Conservation (phyloP, 2,888 invertebrate genomes). For the Synanthedon tipuliformis region DNA sequence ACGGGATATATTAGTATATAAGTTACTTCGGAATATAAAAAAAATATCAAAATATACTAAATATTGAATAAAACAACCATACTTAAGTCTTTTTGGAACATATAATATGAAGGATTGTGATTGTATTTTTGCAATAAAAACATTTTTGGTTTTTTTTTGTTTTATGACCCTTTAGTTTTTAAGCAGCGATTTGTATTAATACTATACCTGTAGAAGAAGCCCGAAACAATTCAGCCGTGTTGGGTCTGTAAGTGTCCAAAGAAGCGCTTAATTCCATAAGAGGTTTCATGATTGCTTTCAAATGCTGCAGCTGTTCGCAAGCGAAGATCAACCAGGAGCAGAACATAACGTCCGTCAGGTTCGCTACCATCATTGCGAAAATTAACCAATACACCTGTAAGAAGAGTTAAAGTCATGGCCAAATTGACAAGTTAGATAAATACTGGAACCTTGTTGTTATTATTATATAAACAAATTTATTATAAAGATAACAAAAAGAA, state of each 20-base stretch:
- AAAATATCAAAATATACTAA: no score
- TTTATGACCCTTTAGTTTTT: no score
- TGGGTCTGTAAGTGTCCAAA: conserved; percentile 79
- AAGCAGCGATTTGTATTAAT: no score
- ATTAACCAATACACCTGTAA: conserved; percentile 74
- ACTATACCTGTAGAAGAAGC: conserved; percentile 65
- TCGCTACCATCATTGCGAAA: conserved; percentile 72
- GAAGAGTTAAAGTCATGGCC: background rate
- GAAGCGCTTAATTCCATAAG: conserved; percentile 88
- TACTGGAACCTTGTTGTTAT: background rate
- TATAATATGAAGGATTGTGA: no score
- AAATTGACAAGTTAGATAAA: background rate
- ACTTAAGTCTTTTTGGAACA: no score
- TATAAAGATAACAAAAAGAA: no score
- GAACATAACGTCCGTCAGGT: conserved; percentile 80
- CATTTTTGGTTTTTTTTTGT: no score
- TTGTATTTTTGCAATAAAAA: no score
- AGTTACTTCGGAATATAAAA: no score
- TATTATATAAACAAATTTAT: no score
- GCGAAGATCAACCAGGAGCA: conserved; percentile 88
- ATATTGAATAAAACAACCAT: no score
- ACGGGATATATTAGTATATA: no score
- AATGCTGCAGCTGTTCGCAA: conserved; percentile 86
- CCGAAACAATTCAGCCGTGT: conserved; percentile 77
- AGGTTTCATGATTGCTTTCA: conserved; percentile 88